Base-by-base conservation (phyloP, 2,888 invertebrate species). In the Mesorhabditis belari region DNA sequence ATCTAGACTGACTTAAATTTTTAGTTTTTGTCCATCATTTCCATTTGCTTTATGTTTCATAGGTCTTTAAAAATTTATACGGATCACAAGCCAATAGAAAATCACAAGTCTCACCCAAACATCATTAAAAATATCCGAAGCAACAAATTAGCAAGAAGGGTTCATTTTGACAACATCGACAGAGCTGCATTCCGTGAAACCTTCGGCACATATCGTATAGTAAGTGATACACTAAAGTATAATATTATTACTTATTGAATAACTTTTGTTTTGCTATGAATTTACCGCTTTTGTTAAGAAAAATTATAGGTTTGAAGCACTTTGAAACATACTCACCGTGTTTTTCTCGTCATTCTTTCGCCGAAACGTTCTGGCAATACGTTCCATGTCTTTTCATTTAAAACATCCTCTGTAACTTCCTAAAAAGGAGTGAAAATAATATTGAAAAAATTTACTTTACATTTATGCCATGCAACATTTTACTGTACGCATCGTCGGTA, bases 401-500 rank as follows among this genome's bases (percentile, higher is more conserved):
- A 63, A 1, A 53, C 54, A 54, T 77, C 75, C 3, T 27, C 51
- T 9, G 55, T 50, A 17, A 63, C 58, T 56, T 77, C 44, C 44
- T 35, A n/a, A 35, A 35, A 35, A 35, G 44, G 12, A n/a, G 44
- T 2, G 12, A 1, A 9, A 35, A 35, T n/a, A 1, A n/a, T n/a
- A 35, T 35, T 2, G 12, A 35, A 35, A 35, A n/a, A n/a, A n/a
- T n/a, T n/a, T 35, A 35, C 44, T n/a, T 17, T 35, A 35, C 76
- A 4, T 58, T 61, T 54, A 79, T 79, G 58, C 79, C 80, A 55
- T 80, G 80, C 77, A 95, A 85, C 82, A 67, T 64, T 23, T 88
- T 85, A 56, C 85, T 86, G 82, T 95, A 98, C 73, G 95, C 86
- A 58, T 88, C 86, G 71, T 90, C 88, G 82, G 88, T 87, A 21